phyloP scores from a whole-genome alignment of 2,888 invertebrate species.

The Nemoura dubitans region DNA sequence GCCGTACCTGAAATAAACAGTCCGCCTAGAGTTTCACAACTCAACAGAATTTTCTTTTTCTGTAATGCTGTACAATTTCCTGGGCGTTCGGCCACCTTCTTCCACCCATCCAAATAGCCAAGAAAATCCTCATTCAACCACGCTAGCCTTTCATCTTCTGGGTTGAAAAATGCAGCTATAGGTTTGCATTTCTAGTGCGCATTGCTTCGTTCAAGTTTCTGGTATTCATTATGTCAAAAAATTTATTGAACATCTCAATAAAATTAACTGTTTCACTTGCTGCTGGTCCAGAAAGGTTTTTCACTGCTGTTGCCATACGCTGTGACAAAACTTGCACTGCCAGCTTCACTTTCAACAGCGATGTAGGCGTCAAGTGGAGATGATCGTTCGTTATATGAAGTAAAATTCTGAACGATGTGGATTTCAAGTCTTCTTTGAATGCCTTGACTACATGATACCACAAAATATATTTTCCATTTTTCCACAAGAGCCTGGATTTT shows the following conservation, averaged over 20 bases:
- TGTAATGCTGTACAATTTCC: not conserved
- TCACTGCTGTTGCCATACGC: conserved; percentile 18
- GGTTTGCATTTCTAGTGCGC: conserved; percentile 16
- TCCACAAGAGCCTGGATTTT: conserved; percentile 17
- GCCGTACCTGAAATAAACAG: conserved; percentile 22
- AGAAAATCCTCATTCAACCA: conserved; percentile 17
- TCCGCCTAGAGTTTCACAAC: conserved; percentile 14
- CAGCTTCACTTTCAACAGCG: conserved; percentile 18
- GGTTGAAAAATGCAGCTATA: not conserved
- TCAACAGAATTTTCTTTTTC: conserved; percentile 18
- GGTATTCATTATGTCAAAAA: conserved; percentile 14
- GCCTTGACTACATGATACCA: conserved; percentile 18
- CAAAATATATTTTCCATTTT: conserved; percentile 17
- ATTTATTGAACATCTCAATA: conserved; percentile 33
- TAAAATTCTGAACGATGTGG: conserved; percentile 26
- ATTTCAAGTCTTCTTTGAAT: conserved; percentile 28
- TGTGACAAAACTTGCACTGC: conserved; percentile 31
- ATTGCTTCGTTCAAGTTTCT: conserved; percentile 9
- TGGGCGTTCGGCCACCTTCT: not conserved
- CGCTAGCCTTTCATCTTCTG: not conserved
- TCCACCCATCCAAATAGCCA: not conserved
- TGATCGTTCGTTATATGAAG: conserved; percentile 16
- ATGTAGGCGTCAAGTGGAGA: conserved; percentile 27
- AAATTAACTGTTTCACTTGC: conserved; percentile 20
- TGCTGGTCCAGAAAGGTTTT: not conserved